Evolutionary conservation across 1,140 invertebrate species (phyloP), one percentile per base, ranked within the genome.

Genomic region (Drosophila grimshawi): DNA sequence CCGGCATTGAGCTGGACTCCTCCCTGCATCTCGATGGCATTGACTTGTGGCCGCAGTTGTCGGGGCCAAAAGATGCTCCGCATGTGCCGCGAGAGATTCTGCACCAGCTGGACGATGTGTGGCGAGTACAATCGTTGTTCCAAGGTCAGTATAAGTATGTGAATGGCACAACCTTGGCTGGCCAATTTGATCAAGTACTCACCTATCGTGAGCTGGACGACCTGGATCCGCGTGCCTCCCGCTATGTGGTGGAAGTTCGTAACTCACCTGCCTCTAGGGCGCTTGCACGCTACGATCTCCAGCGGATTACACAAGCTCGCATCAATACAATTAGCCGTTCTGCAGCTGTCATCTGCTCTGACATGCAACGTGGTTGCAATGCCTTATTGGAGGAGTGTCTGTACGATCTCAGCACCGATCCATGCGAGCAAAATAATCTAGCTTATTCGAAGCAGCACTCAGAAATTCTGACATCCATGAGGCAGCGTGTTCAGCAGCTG

Each of bases 401-500:
- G 0, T 97, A 95, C 90, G 95, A 97, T 79, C 93, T 97, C 33
- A 92, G 92, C 5, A 92, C 94, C 19, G 97, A 97, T 93, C 97
- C 97, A 0, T 97, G 97, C 81, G 97, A 97, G 91, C 94, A 92
- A 59, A 93, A 94, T 32, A 97, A 97, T 93, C 85, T 97, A 30
- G 95, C 94, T 2, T 66, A 73, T 7, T 79, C 77, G 2, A 27
- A 55, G 3, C 43, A 37, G n/a, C 78, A 89, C 46, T 45, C 57
- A 0, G 67, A 71, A 0, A 64, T 89, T 1, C 45, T 92, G 43
- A 3, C 10, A 1, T 64, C 73, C 4, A 59, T 92, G 59, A 73
- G 86, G 1, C 33, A 69, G 30, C 76, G 78, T 4, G 11, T 82
- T 0, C 30, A 59, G 1, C 60, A 81, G 2, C 48, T 76, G 8